Evolutionary conservation across 1,140 invertebrate genomes (phyloP).

Genomic region (Anadara kagoshimensis): DNA sequence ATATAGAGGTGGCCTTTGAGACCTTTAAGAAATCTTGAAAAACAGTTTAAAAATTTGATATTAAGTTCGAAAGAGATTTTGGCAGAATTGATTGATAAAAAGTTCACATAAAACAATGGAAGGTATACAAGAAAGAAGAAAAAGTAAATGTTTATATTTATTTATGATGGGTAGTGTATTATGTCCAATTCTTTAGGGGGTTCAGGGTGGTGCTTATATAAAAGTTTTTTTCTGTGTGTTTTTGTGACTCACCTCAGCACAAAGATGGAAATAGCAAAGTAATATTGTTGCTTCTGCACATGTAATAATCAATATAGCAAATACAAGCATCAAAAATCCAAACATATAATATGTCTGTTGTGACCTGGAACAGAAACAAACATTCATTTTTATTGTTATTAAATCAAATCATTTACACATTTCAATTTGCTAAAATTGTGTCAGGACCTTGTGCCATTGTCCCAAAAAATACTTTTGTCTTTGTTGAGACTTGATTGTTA

Average conservation of each 20-base stretch:
- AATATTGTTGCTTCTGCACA: conserved; percentile 99
- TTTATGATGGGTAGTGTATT: not conserved
- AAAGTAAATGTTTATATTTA: no score
- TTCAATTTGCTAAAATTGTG: no score
- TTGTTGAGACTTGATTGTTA: no score
- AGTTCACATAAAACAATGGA: no score
- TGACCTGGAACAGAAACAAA: conserved; percentile 78
- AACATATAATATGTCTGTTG: conserved; percentile 99
- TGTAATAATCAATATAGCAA: conserved; percentile 97
- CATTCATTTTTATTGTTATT: no score
- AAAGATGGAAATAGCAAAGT: conserved; percentile 98
- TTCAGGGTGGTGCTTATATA: not conserved
- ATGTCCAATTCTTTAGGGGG: not conserved
- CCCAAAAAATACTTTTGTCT: no score
- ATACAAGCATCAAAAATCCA: conserved; percentile 98
- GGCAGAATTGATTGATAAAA: not conserved
- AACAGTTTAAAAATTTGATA: not conserved
- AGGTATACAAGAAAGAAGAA: no score
- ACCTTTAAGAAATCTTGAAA: not conserved
- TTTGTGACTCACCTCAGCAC: conserved; percentile 97
- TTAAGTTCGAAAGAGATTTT: not conserved
- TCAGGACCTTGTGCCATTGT: no score
- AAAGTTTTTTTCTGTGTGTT: no score
- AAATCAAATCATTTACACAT: no score
- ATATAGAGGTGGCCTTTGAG: not conserved